A percentile compares a stretch with the other conserved stretches of the same genome.
Conservation (phyloP, 2,113 vertebrate genomes). For the Nesoenas mayeri region DNA sequence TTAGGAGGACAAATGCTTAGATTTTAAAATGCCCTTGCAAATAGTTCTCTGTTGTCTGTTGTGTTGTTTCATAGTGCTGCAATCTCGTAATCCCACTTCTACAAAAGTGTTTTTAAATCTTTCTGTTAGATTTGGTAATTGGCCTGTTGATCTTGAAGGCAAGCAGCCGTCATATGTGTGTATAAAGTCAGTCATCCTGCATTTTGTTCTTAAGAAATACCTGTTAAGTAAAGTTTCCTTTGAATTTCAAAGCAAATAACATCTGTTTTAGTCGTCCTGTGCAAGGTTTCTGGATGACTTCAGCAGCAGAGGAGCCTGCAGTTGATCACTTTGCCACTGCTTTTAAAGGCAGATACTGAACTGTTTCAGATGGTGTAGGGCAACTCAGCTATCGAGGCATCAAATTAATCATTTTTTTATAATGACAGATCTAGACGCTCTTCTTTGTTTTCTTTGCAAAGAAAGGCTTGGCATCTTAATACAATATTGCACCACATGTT, state of each 20-base stretch:
- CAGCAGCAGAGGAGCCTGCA: background rate
- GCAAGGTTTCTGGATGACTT: constrained; percentile 13
- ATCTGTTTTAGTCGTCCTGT: background rate
- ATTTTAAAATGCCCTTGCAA: background rate
- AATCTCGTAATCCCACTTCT: background rate
- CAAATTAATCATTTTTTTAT: constrained; percentile 4
- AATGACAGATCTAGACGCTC: background rate
- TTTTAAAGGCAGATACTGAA: constrained; percentile 1
- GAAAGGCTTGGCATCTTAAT: background rate
- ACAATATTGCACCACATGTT: background rate
- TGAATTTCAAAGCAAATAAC: constrained; percentile 11
- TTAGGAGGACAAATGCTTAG: background rate
- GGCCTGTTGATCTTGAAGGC: background rate
- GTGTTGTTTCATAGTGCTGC: background rate
- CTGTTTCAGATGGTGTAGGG: background rate
- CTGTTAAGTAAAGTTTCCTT: background rate
- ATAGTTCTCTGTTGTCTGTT: background rate
- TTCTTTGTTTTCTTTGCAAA: background rate
- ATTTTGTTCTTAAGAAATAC: background rate
- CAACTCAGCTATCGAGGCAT: background rate
- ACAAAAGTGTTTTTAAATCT: background rate
- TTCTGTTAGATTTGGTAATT: background rate
- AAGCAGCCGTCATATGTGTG: background rate
- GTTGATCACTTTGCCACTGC: background rate
- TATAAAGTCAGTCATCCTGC: background rate